These are phyloP conservation scores for Cyclophora punctaria DNA, from an alignment of 2,888 invertebrate species.

Conservation along the genomic window DNA sequence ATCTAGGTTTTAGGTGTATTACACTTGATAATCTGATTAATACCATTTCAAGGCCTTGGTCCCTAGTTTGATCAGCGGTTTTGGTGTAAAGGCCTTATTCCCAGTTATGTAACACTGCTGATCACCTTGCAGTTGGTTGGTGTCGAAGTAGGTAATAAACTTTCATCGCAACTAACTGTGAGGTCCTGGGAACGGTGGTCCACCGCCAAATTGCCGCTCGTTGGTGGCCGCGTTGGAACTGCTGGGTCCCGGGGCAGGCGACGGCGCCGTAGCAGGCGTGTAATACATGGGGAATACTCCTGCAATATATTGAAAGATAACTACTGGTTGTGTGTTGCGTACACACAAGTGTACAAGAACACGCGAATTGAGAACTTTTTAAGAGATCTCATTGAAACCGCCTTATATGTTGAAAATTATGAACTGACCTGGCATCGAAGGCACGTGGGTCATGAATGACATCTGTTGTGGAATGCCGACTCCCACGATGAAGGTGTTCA, in stretches of 20 bases:
- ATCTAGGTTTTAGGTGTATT: too few relatives aligned
- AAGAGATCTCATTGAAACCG: too few relatives aligned
- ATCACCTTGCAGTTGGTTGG: background rate
- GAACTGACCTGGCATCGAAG: constrained; percentile 24
- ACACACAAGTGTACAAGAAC: too few relatives aligned
- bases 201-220: too few relatives aligned
- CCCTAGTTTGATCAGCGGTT: too few relatives aligned
- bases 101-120: too few relatives aligned
- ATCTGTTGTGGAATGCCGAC: constrained; percentile 38
- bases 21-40: too few relatives aligned
- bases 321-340: too few relatives aligned
- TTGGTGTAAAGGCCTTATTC: too few relatives aligned
- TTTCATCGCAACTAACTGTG: constrained; percentile 21
- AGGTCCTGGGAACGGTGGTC: constrained; percentile 10
- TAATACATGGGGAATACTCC: constrained; percentile 47
- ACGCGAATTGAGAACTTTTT: too few relatives aligned
- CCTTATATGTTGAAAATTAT: constrained; percentile 8
- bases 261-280: constrained; percentile 15
- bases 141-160: background rate
- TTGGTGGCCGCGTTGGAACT: background rate
- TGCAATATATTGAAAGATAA: constrained; percentile 7
- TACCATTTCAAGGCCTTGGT: too few relatives aligned
- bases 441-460: constrained; percentile 32
- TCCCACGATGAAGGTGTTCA: constrained; percentile 34
- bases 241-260: constrained; percentile 6